Conservation (phyloP, 2,113 vertebrate genomes). For the Myrmophylax atrothorax region DNA sequence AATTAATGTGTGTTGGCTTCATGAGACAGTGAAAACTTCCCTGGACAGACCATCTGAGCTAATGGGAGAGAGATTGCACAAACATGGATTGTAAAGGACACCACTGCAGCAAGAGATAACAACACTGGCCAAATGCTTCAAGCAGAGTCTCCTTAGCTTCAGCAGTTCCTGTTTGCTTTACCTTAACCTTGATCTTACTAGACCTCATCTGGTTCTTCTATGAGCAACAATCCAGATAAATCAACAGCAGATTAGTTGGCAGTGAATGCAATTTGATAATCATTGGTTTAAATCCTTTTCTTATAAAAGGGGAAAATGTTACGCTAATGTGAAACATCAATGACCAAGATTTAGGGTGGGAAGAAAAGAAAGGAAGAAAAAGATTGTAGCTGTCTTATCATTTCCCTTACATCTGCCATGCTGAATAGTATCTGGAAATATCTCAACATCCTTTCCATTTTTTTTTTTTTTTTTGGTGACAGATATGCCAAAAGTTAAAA, state of each 20-base stretch:
- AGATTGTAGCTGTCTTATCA: not conserved
- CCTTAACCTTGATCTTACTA: not conserved
- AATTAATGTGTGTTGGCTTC: not conserved
- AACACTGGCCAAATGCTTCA: not conserved
- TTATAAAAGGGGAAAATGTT: not conserved
- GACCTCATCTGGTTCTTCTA: not conserved
- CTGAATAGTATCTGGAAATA: not conserved
- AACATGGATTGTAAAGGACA: not conserved
- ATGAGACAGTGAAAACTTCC: not conserved
- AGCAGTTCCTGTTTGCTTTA: not conserved
- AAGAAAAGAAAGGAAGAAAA: not conserved
- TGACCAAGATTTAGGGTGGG: not conserved
- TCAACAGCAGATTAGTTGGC: not conserved
- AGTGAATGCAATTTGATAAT: not conserved
- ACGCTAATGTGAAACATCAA: not conserved
- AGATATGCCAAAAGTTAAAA: not conserved
- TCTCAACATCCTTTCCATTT: not conserved
- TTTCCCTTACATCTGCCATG: not conserved
- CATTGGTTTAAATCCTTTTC: not conserved
- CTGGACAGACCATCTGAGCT: not conserved
- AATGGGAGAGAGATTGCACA: not conserved
- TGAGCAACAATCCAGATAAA: not conserved
- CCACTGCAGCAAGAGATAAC: accelerated
- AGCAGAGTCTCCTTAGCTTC: not conserved
- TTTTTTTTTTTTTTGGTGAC: not conserved